These are phyloP conservation scores for Euleptes europaea DNA, from an alignment of 2,113 vertebrate species.

Conservation along the genomic window DNA sequence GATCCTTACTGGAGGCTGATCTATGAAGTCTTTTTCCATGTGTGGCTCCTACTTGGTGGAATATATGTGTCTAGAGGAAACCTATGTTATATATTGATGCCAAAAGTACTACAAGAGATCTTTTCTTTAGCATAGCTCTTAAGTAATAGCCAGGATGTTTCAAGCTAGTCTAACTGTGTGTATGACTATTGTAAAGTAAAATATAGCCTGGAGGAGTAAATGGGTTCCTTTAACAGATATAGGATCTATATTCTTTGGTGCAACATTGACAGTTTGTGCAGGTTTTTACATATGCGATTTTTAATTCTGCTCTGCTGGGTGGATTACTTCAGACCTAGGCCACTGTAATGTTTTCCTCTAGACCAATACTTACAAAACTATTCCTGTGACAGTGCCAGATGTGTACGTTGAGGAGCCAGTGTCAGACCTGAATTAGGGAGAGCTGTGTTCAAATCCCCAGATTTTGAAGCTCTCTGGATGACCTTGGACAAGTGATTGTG, in stretches of 20 bases:
- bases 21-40: not conserved
- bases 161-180: not conserved
- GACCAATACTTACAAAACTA: not conserved
- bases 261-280: not conserved
- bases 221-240: not conserved
- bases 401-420: too few species aligned
- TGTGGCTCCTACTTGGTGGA: not conserved
- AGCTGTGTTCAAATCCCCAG: not conserved
- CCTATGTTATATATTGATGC: not conserved
- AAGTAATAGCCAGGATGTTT: constrained; percentile 23
- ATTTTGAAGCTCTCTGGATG: not conserved
- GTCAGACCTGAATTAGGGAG: not conserved
- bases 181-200: not conserved
- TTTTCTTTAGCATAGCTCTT: not conserved
- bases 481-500: not conserved
- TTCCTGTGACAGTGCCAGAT: not conserved
- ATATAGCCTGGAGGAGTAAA: not conserved
- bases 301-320: not conserved
- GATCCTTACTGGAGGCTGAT: not conserved
- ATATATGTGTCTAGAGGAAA: not conserved
- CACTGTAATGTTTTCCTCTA: not conserved
- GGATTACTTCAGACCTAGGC: not conserved
- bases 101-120: not conserved
- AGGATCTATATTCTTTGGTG: not conserved
- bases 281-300: not conserved